These are phyloP conservation scores for Colaptes auratus DNA, from an alignment of 2,113 vertebrate species.

Conservation along the genomic window DNA sequence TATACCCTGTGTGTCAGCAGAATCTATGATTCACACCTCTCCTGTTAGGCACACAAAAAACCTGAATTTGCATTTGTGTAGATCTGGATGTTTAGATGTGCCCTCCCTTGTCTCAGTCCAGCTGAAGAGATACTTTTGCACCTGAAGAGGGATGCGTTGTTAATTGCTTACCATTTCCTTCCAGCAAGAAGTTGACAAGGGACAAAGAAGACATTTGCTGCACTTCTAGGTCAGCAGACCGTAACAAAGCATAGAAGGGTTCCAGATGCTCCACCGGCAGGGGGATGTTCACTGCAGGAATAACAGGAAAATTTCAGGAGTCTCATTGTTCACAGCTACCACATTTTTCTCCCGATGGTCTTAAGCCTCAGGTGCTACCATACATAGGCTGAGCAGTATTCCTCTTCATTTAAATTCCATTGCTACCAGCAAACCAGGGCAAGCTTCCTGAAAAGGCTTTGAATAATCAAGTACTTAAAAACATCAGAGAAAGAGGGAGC, in stretches of 20 bases:
- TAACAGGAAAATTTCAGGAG: background rate
- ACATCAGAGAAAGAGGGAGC: background rate
- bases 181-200: constrained; percentile 79
- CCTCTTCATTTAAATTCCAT: background rate
- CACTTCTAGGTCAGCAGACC: constrained; percentile 79
- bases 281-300: constrained; percentile 68
- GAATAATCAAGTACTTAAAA: constrained; percentile 20
- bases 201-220: constrained; percentile 80
- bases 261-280: constrained; percentile 78
- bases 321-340: background rate
- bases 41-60: background rate
- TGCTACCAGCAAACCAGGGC: background rate
- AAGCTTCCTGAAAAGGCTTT: constrained; percentile 2
- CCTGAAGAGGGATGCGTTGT: background rate
- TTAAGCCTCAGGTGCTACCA: background rate
- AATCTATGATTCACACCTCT: background rate
- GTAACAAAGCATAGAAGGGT: constrained; percentile 73
- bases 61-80: background rate
- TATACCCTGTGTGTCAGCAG: background rate
- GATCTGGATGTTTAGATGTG: background rate
- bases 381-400: background rate
- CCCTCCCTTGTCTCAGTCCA: background rate
- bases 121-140: background rate
- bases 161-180: constrained; percentile 78
- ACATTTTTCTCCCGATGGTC: background rate